A percentile compares a stretch with the other conserved stretches of the same genome.
Evolutionary conservation across 1,140 invertebrate species (phyloP).

Genomic region (Trachymyrmex cornetzi): DNA sequence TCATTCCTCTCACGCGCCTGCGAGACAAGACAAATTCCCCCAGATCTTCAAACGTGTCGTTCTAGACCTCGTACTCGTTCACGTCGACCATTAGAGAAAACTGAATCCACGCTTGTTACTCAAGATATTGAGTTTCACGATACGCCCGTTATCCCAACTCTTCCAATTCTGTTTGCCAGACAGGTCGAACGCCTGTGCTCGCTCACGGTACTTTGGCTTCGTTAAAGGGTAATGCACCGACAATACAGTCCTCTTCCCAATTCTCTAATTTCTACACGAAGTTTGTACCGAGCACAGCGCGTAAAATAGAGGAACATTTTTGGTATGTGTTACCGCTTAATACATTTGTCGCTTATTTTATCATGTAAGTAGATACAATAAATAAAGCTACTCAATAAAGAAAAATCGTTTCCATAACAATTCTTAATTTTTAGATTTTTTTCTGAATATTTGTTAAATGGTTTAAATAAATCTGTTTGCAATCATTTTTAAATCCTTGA

Average conservation of each 20-base stretch:
- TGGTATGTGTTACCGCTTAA: not conserved
- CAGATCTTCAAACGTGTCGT: constrained; percentile 57
- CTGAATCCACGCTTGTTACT: constrained; percentile 70
- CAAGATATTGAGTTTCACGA: constrained; percentile 73
- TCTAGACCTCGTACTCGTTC: constrained; percentile 19
- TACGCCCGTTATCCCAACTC: constrained; percentile 70
- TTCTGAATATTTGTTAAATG: not conserved
- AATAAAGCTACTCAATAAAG: not conserved
- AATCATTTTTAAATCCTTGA: constrained; percentile 1
- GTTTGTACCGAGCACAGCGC: not conserved
- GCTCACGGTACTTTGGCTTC: constrained; percentile 61
- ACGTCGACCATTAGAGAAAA: constrained; percentile 60
- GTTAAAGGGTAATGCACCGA: constrained; percentile 63
- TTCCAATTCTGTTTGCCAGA: constrained; percentile 63
- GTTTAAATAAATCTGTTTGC: not conserved
- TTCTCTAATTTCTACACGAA: constrained; percentile 54
- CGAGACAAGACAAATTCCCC: constrained; percentile 50
- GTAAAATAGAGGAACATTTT: not conserved
- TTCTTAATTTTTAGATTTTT: not conserved
- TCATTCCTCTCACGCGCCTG: constrained; percentile 46
- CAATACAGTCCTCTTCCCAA: constrained; percentile 35
- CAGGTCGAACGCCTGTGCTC: constrained; percentile 46
- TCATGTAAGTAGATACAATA: not conserved
- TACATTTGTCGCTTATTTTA: not conserved
- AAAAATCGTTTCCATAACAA: no score